Conservation (phyloP, 2,888 invertebrate species). For the Philereme vetulata region DNA sequence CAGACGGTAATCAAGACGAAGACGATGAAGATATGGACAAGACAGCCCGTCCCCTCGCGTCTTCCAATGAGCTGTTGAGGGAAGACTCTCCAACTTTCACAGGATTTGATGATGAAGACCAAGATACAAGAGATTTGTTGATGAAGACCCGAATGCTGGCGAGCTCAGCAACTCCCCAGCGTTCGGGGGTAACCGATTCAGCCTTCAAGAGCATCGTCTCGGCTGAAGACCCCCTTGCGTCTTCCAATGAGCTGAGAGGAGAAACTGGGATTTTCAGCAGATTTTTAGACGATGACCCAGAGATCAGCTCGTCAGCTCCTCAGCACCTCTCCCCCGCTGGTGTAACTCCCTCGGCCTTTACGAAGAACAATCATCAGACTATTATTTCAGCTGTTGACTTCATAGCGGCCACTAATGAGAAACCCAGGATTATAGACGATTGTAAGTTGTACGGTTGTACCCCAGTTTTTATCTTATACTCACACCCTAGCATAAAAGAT, state of each 20-base stretch:
- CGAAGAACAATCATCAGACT: constrained; percentile 48
- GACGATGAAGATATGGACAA: constrained; percentile 25
- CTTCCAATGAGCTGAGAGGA: not conserved
- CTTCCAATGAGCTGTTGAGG: too few relatives aligned
- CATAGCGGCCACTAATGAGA: constrained; percentile 68
- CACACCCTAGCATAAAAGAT: too few relatives aligned
- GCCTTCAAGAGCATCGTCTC: not conserved
- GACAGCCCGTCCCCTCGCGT: not conserved
- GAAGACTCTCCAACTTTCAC: not conserved
- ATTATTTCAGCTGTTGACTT: constrained; percentile 62
- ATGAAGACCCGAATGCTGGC: too few relatives aligned
- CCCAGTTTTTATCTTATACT: too few relatives aligned
- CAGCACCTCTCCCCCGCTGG: constrained; percentile 45
- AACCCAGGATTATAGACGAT: constrained; percentile 68
- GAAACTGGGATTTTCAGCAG: not conserved
- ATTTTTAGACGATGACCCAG: constrained; percentile 44
- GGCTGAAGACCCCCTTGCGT: not conserved
- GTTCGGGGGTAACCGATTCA: too few relatives aligned
- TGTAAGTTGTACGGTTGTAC: constrained; percentile 50
- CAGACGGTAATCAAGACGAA: constrained; percentile 64
- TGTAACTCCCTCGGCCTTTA: constrained; percentile 65
- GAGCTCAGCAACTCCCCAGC: too few relatives aligned
- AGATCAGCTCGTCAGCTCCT: constrained; percentile 44
- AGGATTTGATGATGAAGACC: constrained; percentile 39
- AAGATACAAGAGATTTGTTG: constrained; percentile 26